Conservation (phyloP, 2,113 vertebrate genomes). For the Hypocryptadius cinnamomeus region DNA sequence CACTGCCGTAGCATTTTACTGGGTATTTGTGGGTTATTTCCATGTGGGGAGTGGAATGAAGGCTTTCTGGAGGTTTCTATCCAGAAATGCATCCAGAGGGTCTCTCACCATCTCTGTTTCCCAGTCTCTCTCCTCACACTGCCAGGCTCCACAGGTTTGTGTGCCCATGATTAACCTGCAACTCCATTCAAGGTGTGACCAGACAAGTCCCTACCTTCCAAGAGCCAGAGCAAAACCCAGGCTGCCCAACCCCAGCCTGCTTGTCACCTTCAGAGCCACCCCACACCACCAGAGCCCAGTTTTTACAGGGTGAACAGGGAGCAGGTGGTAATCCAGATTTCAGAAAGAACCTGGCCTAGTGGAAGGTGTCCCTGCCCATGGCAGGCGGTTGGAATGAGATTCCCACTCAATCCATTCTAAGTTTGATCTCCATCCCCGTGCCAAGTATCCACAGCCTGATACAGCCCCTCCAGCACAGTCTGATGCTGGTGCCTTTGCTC, state of each 20-base stretch:
- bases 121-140: not conserved
- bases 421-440: not conserved
- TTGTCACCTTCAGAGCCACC: not conserved
- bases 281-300: not conserved
- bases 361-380: not conserved
- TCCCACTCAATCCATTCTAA: not conserved
- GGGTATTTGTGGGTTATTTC: accelerated
- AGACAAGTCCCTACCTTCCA: too few relatives aligned
- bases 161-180: not conserved
- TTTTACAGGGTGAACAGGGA: not conserved
- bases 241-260: not conserved
- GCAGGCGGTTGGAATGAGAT: not conserved
- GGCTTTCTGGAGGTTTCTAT: not conserved
- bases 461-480: not conserved
- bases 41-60: not conserved
- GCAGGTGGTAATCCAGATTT: not conserved
- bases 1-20: not conserved
- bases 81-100: not conserved
- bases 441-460: accelerated
- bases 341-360: not conserved
- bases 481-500: not conserved
- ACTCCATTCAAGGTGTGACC: accelerated
- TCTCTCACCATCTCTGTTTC: not conserved
- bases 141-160: not conserved
- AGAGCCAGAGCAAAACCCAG: not conserved